A percentile compares a stretch with the other conserved stretches of the same genome.
These are phyloP conservation scores for Gastrophryne carolinensis DNA, from an alignment of 2,797 vertebrate species.

Conservation along the genomic window DNA sequence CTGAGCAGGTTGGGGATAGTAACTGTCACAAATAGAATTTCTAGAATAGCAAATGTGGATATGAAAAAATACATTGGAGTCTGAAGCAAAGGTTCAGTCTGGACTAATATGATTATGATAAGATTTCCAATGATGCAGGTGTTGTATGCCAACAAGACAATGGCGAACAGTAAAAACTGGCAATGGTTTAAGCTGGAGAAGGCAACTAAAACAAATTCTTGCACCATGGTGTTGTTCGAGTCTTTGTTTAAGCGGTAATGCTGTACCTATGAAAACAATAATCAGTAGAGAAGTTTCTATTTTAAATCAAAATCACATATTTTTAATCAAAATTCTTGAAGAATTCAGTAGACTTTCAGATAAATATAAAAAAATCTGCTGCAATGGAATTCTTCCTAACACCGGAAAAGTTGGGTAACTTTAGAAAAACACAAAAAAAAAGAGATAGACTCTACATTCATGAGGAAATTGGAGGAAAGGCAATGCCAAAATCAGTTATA, in stretches of 20 bases:
- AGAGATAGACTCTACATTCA: too few species aligned
- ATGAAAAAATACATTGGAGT: slow-evolving; percentile 36
- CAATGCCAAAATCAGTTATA: too few species aligned
- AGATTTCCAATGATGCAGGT: background rate
- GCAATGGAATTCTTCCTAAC: too few species aligned
- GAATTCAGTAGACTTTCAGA: too few species aligned
- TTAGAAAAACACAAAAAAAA: too few species aligned
- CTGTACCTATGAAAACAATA: background rate
- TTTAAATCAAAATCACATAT: too few species aligned
- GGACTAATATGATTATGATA: background rate
- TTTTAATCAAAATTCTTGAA: too few species aligned
- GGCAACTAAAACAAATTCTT: slow-evolving; percentile 1
- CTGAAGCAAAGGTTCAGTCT: background rate
- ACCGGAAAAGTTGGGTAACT: too few species aligned
- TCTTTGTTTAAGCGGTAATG: background rate
- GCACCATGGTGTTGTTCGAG: background rate
- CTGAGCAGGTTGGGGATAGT: background rate
- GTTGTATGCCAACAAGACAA: background rate
- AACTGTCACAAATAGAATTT: background rate
- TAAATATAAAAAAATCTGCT: too few species aligned
- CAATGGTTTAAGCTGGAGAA: background rate
- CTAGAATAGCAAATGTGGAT: background rate
- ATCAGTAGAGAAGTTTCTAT: too few species aligned
- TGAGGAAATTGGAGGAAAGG: too few species aligned
- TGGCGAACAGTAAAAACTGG: background rate